Percentiles rank a stretch among this genome's conserved stretches.
These are phyloP conservation scores for Chelonus insularis DNA, from an alignment of 1,140 invertebrate species.

Conservation along the genomic window DNA sequence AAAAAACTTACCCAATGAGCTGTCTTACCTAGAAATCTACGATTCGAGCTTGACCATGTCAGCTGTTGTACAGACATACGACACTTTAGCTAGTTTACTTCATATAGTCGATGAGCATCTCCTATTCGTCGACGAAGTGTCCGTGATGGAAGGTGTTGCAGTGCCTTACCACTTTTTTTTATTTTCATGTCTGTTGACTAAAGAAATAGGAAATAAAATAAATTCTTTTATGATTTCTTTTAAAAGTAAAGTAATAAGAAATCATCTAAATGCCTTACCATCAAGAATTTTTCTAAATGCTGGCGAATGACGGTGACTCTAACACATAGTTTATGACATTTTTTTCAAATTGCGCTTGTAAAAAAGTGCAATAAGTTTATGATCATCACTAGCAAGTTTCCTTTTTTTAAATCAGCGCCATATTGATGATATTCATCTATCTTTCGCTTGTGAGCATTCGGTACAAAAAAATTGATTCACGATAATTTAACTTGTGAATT, in stretches of 20 bases:
- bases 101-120: neutral
- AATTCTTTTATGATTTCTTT: no score
- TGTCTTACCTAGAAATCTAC: conserved; percentile 29
- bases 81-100: neutral
- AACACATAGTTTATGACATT: conserved; percentile 18
- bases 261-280: neutral
- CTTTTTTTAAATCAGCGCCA: neutral
- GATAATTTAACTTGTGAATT: no score
- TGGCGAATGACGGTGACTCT: neutral
- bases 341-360: conserved; percentile 11
- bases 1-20: conserved; percentile 27
- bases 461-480: no score
- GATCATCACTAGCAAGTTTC: neutral
- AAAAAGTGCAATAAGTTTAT: conserved; percentile 17
- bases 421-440: conserved; percentile 7
- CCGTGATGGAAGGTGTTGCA: conserved; percentile 5
- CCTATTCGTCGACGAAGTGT: neutral
- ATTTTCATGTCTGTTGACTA: conserved; percentile 5
- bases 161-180: neutral
- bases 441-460: neutral
- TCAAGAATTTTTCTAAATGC: conserved; percentile 18
- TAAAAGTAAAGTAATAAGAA: neutral
- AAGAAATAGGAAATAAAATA: no score
- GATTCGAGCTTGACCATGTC: conserved; percentile 26
- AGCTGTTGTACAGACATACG: conserved; percentile 29